Conservation (phyloP, 2,888 invertebrate genomes). For the Magallana nippona region DNA sequence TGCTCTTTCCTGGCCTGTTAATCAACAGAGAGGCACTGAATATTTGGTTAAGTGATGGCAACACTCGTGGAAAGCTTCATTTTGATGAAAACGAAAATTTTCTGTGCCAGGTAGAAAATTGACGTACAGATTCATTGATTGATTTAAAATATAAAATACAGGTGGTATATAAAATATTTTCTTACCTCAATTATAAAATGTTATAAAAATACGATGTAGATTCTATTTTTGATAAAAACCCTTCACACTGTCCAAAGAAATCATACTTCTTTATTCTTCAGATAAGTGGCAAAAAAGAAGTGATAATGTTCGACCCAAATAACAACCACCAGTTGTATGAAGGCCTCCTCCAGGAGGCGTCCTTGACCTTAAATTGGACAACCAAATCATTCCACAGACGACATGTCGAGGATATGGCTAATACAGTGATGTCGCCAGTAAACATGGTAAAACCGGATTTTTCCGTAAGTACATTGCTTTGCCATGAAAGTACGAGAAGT, state of each 20-base stretch:
- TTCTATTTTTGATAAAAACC: too few species aligned
- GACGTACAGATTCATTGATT: too few species aligned
- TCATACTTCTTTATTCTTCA: conserved; percentile 51
- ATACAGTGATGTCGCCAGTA: too few species aligned
- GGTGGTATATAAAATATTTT: too few species aligned
- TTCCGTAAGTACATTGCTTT: too few species aligned
- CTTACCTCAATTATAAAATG: too few species aligned
- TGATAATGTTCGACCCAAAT: conserved; percentile 76
- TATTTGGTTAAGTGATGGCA: conserved; percentile 79
- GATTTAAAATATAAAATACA: too few species aligned
- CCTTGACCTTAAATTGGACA: conserved; percentile 64
- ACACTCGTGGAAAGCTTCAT: conserved; percentile 78
- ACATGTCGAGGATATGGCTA: neutral
- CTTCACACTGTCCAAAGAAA: neutral
- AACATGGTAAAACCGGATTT: too few species aligned
- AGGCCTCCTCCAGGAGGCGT: conserved; percentile 77
- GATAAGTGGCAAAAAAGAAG: conserved; percentile 76
- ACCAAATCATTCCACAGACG: conserved; percentile 67
- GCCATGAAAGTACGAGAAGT: too few species aligned
- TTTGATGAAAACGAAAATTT: conserved; percentile 79
- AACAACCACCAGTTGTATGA: conserved; percentile 75
- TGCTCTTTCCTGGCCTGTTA: conserved; percentile 65
- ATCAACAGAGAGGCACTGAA: conserved; percentile 68
- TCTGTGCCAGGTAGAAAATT: conserved; percentile 74
- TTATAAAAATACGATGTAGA: too few species aligned